Base-by-base conservation (phyloP, 2,888 invertebrate genomes). In the Hipparchia sbordonii region DNA sequence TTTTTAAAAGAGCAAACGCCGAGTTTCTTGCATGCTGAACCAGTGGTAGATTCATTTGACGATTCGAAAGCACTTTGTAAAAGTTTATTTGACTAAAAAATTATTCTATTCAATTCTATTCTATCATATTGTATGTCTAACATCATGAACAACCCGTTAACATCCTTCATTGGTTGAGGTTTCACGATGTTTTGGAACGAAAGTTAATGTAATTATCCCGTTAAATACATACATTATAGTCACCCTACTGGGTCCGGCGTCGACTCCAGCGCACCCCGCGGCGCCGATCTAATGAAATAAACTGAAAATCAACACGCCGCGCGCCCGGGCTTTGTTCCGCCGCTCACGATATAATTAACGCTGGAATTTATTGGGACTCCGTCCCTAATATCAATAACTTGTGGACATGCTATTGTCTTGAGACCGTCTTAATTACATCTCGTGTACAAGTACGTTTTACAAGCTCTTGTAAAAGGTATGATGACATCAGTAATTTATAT, bases 251-350 rank as follows among this genome's bases (percentile, higher is more conserved):
- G 65, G 51, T 13, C 74, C 83, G 79, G 82, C 82, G 79, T 82
- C 85, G 82, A 85, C 84, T 83, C 86, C 82, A 75, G 82, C 85
- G 89, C 88, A 81, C 89, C 93, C 94, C 89, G 93, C 90, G 81
- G 94, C 86, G 93, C 82, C 79, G 84, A 85, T 89, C 92, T 94
- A 94, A 94, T 94, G 94, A 94, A 94, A 94, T 94, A 94, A 93
- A 93, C 93, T 92, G 92, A 94, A 94, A 94, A 92, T 93, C 94
- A 94, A 94, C 94, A 94, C 78, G 77, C 73, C 77, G 78, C 76
- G 80, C 78, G 73, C 78, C 80, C 76, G 74, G 78, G 78, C 81
- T 81, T 82, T 81, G 81, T 77, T 77, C 80, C 83, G 82, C 80
- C 82, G 81, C 78, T 87, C 90, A 89, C 90, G 88, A 89, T 88